Evolutionary conservation across 2,113 vertebrate genomes (phyloP), one percentile per base, ranked within the genome.

Genomic region (Gymnocephalus cernua): DNA sequence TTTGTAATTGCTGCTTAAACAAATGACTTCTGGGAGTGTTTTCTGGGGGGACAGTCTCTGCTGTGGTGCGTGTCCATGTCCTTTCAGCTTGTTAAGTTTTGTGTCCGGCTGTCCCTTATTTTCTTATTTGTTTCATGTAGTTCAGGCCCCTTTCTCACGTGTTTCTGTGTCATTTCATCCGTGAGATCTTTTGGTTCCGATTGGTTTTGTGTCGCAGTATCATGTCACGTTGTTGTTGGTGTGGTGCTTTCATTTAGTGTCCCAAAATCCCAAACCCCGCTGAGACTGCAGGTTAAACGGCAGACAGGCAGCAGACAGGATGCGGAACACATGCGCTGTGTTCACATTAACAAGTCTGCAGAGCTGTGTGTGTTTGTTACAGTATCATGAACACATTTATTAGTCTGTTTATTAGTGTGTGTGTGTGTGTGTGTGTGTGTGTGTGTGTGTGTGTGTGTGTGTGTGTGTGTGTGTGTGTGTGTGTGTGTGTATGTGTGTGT

Each of bases 341-440:
- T 64, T 58, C 76, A 59, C 59, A 48, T 71, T 71, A 85, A 71
- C 77, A 54, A 38, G 61, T 19, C 61, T 66, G 53, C 66, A 50
- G 76, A 61, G 54, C 64, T 70, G 78, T 61, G 84, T 58, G 83
- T 58, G 75, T 58, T 50, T 65, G 58, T 56, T 38, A 21, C 44
- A 50, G 77, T 79, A 50, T 54, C 58, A 75, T 54, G 59, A 75
- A 27, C 73, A 75, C 23, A 32, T 35, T 25, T 68, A 38, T 66
- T 47, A 32, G 38, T 65, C 32, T 67, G 63, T 58, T n/a, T n/a
- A n/a, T n/a, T n/a, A n/a, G 68, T 27, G 59, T 58, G 68, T 48
- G 65, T 61, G 63, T 74, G 45, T 67, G 63, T 58, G 74, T 69
- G 62, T 79, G 68, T 73, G 74, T 57, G 51, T 32, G 61, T 47